Conservation (phyloP, 1,140 invertebrate species). For the Trissolcus basalis region DNA sequence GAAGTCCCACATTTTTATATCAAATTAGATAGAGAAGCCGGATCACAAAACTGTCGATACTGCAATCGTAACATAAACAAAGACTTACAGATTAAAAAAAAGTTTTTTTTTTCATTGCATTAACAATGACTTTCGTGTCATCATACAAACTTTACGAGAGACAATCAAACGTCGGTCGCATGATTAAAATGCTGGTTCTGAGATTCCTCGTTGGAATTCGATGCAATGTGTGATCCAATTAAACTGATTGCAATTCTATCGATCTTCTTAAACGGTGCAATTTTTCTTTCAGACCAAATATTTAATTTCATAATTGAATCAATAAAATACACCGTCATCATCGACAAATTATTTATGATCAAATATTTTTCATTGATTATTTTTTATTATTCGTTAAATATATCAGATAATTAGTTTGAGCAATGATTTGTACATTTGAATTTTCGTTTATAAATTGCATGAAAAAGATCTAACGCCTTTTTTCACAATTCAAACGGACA, state of each 20-base stretch:
- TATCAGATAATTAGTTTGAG: no score
- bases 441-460: neutral
- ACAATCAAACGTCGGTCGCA: conserved; percentile 6
- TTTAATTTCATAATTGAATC: no score
- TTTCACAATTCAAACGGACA: conserved; percentile 23
- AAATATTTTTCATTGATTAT: no score
- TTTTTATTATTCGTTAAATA: no score
- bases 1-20: conserved; percentile 59
- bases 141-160: conserved; percentile 18
- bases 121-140: conserved; percentile 21
- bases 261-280: no score
- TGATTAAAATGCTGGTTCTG: neutral
- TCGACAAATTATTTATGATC: no score
- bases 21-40: conserved; percentile 67
- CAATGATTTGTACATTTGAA: no score
- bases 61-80: conserved; percentile 41
- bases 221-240: no score
- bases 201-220: no score
- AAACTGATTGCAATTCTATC: no score
- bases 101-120: conserved; percentile 10
- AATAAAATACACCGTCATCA: no score
- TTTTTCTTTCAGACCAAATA: no score
- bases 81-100: conserved; percentile 15
- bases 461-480: conserved; percentile 6
- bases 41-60: conserved; percentile 43